Base-by-base conservation (phyloP, 2,888 invertebrate species). In the Rhagonycha fulva region DNA sequence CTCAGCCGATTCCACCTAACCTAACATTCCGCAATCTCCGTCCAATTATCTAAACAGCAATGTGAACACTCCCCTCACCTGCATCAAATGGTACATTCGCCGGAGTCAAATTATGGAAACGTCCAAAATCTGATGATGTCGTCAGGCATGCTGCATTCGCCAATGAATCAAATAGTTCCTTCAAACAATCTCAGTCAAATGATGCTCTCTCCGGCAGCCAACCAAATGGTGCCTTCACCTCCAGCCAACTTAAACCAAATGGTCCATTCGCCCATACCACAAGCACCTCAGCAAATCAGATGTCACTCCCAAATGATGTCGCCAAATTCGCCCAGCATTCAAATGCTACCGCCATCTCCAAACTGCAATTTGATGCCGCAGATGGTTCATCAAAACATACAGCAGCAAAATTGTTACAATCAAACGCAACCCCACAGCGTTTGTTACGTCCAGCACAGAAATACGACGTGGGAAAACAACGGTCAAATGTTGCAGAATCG, bases 271-370 rank as follows among this genome's bases (percentile, higher is more conserved):
- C 63, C 63, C 2, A 80, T 81, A 77, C 77, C 82, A n/a, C 82
- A 81, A 14, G 81, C 84, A 4, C 47, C 47, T 47, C 79, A 80
- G 77, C 77, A 81, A 10, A 78, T 82, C 24, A 79, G 85, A 70
- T 86, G 86, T 70, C 85, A 84, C 19, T 80, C 85, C 0, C 86
- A 86, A 77, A 71, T 81, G 62, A 78, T 84, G 72, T 83, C 84
- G 79, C 83, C 84, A 10, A 71, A 62, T 47, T 19, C 62, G 14
- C 26, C 68, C 9, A 47, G 30, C 30, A 23, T 47, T 3, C 66
- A 66, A 14, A 47, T 66, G 9, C 12, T 80, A 24, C 82, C 83
- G 66, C 82, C 82, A 12, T 82, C 82, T 80, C 83, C 81, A 71
- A 80, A 78, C 63, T 80, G 80, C 68, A 79, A 77, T 14, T 63